A percentile compares a stretch with the other conserved stretches of the same genome.
Evolutionary conservation across 30 jellyfish, hydroid and myxozoan genomes (phyloP).

Genomic region (Mastigias papua): DNA sequence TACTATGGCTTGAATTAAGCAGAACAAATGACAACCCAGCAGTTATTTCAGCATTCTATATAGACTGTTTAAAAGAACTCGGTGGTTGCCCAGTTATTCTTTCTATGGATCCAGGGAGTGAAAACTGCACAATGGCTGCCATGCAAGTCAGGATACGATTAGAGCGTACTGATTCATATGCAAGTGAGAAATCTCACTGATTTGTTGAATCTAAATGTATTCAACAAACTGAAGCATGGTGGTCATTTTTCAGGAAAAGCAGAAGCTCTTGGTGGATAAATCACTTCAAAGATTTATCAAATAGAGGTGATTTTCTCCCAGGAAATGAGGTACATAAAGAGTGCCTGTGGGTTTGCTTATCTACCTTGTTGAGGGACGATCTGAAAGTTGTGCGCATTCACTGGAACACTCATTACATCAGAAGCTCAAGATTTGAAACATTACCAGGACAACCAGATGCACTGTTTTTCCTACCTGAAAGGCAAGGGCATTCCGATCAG

Average conservation of each 20-base stretch:
- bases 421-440: background rate
- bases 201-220: background rate
- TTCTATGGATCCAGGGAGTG: no score
- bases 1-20: no score
- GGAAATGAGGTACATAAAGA: background rate
- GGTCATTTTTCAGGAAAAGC: background rate
- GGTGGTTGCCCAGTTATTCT: no score
- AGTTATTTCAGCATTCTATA: no score
- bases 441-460: background rate
- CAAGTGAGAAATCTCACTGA: background rate
- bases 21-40: no score
- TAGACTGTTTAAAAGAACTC: no score
- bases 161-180: background rate
- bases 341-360: background rate
- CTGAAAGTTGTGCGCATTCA: background rate
- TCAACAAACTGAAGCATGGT: background rate
- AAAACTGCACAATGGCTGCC: constrained; percentile 56
- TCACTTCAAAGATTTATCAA: background rate
- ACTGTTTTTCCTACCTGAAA: background rate
- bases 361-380: background rate
- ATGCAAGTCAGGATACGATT: constrained; percentile 43
- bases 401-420: background rate
- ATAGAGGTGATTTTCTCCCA: background rate
- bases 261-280: background rate
- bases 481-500: no score